phyloP scores from a whole-genome alignment of 2,113 vertebrate species.

The Pipa parva region DNA sequence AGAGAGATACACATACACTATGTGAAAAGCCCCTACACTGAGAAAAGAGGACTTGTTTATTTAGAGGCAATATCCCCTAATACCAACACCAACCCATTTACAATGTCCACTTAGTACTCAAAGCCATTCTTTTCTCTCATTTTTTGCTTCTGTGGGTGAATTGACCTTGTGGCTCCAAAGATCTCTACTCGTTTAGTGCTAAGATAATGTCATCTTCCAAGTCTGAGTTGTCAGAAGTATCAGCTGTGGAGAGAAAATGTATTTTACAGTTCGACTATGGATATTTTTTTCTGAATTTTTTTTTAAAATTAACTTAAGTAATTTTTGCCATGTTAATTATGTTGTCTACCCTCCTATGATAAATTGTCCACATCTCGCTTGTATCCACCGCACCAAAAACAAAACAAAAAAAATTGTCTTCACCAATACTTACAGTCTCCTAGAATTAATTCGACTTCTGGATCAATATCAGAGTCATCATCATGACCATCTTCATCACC shows the following conservation, averaged over 20 bases:
- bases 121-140: neutral
- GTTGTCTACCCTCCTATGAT: no score
- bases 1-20: constrained; percentile 38
- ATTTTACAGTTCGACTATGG: no score
- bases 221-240: constrained; percentile 95
- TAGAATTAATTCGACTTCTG: constrained; percentile 84
- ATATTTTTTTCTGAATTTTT: no score
- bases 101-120: neutral
- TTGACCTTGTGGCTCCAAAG: constrained; percentile 20
- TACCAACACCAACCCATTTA: neutral
- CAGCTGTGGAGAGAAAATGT: constrained; percentile 67
- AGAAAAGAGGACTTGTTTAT: constrained; percentile 25
- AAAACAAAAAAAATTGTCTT: no score
- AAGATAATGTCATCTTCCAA: constrained; percentile 97
- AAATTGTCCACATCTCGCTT: no score
- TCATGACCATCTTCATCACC: constrained; percentile 66
- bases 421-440: constrained; percentile 83
- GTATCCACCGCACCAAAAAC: no score
- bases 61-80: neutral
- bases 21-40: constrained; percentile 47
- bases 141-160: constrained; percentile 24
- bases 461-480: constrained; percentile 62
- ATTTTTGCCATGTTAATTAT: no score
- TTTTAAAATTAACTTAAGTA: no score
- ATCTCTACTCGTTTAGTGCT: constrained; percentile 73